Percentiles rank a stretch among this genome's conserved stretches.
These are phyloP conservation scores for Zaprionus africanus DNA, from an alignment of 1,140 invertebrate species.

Conservation along the genomic window DNA sequence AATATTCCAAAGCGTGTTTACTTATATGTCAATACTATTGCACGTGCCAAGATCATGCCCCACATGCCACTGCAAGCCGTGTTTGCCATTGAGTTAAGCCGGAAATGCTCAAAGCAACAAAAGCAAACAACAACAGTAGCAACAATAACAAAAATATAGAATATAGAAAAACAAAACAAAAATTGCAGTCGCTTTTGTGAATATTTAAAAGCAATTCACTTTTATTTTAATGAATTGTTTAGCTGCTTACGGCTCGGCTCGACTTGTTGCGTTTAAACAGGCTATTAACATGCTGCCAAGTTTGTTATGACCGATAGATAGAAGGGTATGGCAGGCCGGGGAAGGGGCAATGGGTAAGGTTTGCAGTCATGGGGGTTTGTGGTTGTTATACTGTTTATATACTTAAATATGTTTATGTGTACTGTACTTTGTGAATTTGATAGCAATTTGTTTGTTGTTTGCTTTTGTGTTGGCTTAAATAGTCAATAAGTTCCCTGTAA, in stretches of 20 bases:
- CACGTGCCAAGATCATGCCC: constrained; percentile 34
- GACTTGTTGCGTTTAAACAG: constrained; percentile 53
- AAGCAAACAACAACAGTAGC: constrained; percentile 17
- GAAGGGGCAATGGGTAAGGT: not conserved
- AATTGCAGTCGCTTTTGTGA: constrained; percentile 41
- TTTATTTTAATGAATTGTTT: constrained; percentile 57
- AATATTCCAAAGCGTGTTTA: not conserved
- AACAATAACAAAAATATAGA: constrained; percentile 31
- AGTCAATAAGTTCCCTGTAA: not conserved
- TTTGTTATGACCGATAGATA: constrained; percentile 21
- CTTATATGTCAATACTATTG: not conserved
- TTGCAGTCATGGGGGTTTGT: not conserved
- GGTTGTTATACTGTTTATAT: constrained; percentile 8
- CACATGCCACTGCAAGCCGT: not conserved
- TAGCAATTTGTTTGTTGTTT: constrained; percentile 14
- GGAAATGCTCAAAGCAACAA: constrained; percentile 56
- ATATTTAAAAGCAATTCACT: constrained; percentile 63
- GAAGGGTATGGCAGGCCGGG: not conserved
- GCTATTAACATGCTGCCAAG: constrained; percentile 67
- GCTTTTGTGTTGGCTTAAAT: not conserved
- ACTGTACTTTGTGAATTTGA: constrained; percentile 5
- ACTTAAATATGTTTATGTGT: constrained; percentile 1
- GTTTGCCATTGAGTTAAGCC: constrained; percentile 29
- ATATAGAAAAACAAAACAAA: constrained; percentile 3
- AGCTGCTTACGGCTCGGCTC: constrained; percentile 7